Conservation (phyloP, 2,888 invertebrate genomes). For the Aphidius colemani region DNA sequence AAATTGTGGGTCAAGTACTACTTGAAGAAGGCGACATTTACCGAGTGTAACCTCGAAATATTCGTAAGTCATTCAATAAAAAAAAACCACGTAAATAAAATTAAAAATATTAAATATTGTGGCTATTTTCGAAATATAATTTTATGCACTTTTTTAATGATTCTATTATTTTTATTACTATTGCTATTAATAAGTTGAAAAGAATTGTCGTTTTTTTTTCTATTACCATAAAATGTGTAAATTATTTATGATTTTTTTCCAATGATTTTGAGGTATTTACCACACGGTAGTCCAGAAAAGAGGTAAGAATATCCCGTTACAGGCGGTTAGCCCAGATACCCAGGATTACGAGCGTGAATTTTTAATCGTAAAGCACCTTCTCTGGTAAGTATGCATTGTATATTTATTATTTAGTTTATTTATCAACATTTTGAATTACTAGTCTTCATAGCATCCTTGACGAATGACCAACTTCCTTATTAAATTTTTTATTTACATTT, state of each 20-base stretch:
- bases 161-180: too few species aligned
- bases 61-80: neutral
- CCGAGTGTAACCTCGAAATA: slow-evolving; percentile 19
- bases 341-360: slow-evolving; percentile 54
- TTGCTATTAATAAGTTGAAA: too few species aligned
- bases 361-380: slow-evolving; percentile 44
- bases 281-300: slow-evolving; percentile 25
- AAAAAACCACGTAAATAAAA: neutral
- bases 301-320: slow-evolving; percentile 54
- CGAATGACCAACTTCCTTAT: too few species aligned
- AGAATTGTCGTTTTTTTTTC: too few species aligned
- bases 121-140: neutral
- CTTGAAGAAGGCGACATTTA: slow-evolving; percentile 1
- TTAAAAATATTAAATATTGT: neutral
- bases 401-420: too few species aligned
- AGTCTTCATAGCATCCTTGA: too few species aligned
- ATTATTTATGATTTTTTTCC: neutral
- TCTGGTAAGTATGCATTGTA: neutral
- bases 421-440: too few species aligned
- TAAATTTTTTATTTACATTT: too few species aligned
- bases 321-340: slow-evolving; percentile 51
- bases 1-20: slow-evolving; percentile 25
- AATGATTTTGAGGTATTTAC: slow-evolving; percentile 10
- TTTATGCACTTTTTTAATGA: too few species aligned
- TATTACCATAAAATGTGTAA: too few species aligned